Evolutionary conservation across 2,888 invertebrate species (phyloP).

Genomic region (Zaprionus bogoriensis): DNA sequence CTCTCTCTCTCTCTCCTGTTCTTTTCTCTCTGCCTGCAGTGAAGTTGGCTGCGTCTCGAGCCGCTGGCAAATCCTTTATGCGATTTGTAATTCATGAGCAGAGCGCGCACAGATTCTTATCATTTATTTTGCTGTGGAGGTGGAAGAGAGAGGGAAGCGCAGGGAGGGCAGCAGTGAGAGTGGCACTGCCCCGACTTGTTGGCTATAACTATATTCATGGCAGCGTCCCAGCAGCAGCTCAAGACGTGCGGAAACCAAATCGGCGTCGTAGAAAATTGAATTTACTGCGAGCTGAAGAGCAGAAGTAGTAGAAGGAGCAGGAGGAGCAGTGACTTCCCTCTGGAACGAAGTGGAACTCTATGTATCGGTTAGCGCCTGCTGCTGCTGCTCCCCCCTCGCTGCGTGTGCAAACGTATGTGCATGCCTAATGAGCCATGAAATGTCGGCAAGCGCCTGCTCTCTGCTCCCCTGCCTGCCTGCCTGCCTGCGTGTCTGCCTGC

Average conservation of each 20-base stretch:
- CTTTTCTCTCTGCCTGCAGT: conserved; percentile 15
- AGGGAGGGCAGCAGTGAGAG: conserved; percentile 1
- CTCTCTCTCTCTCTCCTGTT: neutral
- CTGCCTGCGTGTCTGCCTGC: conserved; percentile 7
- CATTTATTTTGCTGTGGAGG: conserved; percentile 66
- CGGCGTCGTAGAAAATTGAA: conserved; percentile 77
- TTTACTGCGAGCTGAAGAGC: conserved; percentile 45
- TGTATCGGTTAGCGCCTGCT: neutral
- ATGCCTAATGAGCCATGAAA: conserved; percentile 76
- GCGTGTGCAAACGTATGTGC: conserved; percentile 64
- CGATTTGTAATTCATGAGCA: conserved; percentile 78
- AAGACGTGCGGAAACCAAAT: conserved; percentile 77
- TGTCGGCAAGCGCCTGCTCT: conserved; percentile 45
- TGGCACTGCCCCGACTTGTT: conserved; percentile 27
- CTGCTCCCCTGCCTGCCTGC: no score
- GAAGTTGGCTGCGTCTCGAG: conserved; percentile 25
- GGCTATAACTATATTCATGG: conserved; percentile 73
- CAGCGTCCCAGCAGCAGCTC: conserved; percentile 37
- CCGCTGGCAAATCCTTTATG: conserved; percentile 76
- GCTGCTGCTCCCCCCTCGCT: neutral
- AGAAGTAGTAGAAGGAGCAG: neutral
- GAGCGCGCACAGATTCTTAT: conserved; percentile 73
- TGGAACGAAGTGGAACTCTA: neutral
- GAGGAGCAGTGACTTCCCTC: neutral
- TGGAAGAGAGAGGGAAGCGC: conserved; percentile 10